Percentiles rank a stretch among this genome's conserved stretches.
Conservation (phyloP, 2,113 vertebrate genomes). For the Osmerus mordax region DNA sequence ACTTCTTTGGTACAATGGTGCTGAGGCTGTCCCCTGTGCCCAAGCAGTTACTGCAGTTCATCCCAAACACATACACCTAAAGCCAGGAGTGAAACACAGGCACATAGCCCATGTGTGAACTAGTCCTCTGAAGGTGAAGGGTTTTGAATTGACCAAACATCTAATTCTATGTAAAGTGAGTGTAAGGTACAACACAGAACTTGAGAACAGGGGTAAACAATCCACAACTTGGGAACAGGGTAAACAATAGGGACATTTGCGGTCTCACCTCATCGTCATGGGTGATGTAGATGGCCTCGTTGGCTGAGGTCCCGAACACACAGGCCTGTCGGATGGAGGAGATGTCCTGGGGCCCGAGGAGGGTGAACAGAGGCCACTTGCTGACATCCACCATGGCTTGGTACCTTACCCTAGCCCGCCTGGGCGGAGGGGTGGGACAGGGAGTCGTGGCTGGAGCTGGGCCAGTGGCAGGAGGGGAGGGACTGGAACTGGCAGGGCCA, state of each 20-base stretch:
- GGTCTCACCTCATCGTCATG: constrained; percentile 81
- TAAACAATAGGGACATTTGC: too few species aligned
- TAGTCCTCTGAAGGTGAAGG: not conserved
- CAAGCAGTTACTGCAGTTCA: constrained; percentile 91
- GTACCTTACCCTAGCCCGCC: constrained; percentile 1
- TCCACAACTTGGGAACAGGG: too few species aligned
- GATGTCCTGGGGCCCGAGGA: constrained; percentile 82
- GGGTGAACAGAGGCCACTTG: constrained; percentile 91
- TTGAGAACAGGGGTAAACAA: too few species aligned
- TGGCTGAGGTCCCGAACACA: constrained; percentile 86
- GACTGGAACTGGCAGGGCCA: constrained; percentile 13
- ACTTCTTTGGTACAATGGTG: constrained; percentile 86
- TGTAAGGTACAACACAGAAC: not conserved
- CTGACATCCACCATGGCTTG: constrained; percentile 85
- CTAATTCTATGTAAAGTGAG: too few species aligned
- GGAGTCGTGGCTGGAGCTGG: constrained; percentile 7
- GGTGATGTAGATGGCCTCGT: constrained; percentile 88
- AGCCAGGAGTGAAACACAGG: not conserved
- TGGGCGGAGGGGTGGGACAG: constrained; percentile 20
- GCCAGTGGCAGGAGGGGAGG: constrained; percentile 16
- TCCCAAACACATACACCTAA: constrained; percentile 88
- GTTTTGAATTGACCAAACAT: too few species aligned
- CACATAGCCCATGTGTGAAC: not conserved
- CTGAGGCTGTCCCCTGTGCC: constrained; percentile 91
- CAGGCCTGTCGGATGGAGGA: constrained; percentile 85